Evolutionary conservation across 2,888 invertebrate genomes (phyloP), one percentile per base, ranked within the genome.

Genomic region (Thymelicus lineola): DNA sequence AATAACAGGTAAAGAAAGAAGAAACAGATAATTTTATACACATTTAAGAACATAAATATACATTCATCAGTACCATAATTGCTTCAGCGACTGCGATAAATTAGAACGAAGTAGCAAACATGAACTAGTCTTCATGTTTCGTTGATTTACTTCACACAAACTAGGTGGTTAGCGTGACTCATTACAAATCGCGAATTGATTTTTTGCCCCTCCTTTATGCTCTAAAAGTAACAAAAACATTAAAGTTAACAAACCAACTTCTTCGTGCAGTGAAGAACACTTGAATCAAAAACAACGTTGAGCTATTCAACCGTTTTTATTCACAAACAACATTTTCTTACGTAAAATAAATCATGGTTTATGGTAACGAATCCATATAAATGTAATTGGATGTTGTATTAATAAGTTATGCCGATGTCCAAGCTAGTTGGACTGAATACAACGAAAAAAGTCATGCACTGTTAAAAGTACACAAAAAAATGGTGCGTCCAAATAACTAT

Each of bases 161-260:
- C 62, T 38, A 46, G 57, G 46, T 42, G 57, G 57, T 58, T 55
- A 50, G 69, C 69, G 69, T 69, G 69, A 69, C 62, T 69, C 69
- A 63, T 69, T 69, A 69, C 69, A 63, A 69, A 69, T 69, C 69
- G 63, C 63, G 58, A 63, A 69, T 69, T 58, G 62, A 63, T 69
- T 69, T 69, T 69, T 69, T 69, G 57, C 57, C 15, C 57, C 62
- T 63, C 57, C 68, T 58, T 63, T 46, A 48, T 63, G 20, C 57
- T 69, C 57, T 63, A 17, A 63, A 38, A 63, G 5, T 36, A 14
- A 58, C 48, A 69, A 69, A 69, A 69, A 63, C 62, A 20, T 35
- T 14, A 48, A 12, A 36, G 45, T 48, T 45, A 68, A 38, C 68
- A 62, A 60, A 45, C 55, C 36, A 57, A 68, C 57, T 48, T 62